phyloP scores from a whole-genome alignment of 2,113 vertebrate genomes.

The Rhabdomys dilectus region DNA sequence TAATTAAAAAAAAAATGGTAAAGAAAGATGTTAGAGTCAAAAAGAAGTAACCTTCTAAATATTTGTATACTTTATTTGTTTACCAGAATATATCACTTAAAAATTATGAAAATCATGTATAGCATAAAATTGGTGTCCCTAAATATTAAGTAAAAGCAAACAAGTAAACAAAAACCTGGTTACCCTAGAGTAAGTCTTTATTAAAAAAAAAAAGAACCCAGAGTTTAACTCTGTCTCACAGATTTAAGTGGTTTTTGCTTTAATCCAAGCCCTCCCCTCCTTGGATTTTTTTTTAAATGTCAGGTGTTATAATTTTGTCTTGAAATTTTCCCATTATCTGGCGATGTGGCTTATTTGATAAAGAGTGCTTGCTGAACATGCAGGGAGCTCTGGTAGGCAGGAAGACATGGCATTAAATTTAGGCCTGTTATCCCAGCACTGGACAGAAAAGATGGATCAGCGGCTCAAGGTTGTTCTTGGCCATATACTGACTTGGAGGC shows the following conservation, averaged over 20 bases:
- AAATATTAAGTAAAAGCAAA: not conserved
- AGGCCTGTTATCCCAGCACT: not conserved
- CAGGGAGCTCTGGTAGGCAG: not conserved
- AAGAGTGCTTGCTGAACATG: not conserved
- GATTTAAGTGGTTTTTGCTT: not conserved
- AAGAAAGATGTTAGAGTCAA: not conserved
- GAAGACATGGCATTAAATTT: not conserved
- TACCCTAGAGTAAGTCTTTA: not conserved
- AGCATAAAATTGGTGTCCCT: not conserved
- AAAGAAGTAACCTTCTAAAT: conserved; percentile 14
- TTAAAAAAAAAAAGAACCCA: not conserved
- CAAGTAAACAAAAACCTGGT: not conserved
- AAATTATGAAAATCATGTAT: not conserved
- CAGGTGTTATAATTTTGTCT: not conserved
- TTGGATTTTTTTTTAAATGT: conserved; percentile 28
- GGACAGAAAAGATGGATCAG: not conserved
- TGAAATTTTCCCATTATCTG: not conserved
- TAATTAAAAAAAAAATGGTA: not conserved
- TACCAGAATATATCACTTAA: not conserved
- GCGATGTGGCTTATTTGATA: not conserved
- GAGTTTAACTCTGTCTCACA: not conserved
- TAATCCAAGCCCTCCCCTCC: not conserved
- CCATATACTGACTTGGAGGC: not conserved
- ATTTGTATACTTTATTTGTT: not conserved
- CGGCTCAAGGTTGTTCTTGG: not conserved